Conservation (phyloP, 2,888 invertebrate species). For the Lumbricus terrestris region DNA sequence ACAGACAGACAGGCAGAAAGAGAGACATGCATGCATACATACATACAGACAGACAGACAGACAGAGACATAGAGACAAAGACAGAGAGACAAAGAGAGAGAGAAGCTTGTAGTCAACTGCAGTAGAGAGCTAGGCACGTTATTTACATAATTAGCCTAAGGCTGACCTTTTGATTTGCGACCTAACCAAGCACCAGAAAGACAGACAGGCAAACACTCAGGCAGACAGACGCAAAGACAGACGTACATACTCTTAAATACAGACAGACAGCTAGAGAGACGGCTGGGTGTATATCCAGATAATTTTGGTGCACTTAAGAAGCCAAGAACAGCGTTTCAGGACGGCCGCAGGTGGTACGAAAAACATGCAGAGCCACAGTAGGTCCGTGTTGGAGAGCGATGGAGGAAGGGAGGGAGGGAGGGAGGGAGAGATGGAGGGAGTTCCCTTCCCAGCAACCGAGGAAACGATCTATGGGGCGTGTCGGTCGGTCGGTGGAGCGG, state of each 20-base stretch:
- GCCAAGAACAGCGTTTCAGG: neutral
- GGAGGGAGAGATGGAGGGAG: no score
- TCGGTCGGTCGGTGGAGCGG: neutral
- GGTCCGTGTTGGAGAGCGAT: no score
- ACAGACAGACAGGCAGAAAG: neutral
- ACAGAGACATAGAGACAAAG: no score
- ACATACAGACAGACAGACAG: no score
- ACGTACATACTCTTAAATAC: neutral
- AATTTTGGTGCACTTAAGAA: neutral
- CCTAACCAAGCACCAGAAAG: neutral
- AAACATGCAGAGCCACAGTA: no score
- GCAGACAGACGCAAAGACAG: neutral
- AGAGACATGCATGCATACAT: neutral
- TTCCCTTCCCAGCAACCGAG: neutral
- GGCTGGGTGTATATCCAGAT: neutral
- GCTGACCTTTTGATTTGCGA: slow-evolving; percentile 3
- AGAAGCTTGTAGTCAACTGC: neutral
- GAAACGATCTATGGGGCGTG: neutral
- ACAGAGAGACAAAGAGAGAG: neutral
- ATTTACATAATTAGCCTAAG: neutral
- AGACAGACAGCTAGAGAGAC: neutral
- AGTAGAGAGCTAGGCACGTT: neutral
- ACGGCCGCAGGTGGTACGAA: neutral
- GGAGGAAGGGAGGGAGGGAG: no score
- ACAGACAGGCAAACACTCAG: neutral